Evolutionary conservation across 2,113 vertebrate genomes (phyloP).

Genomic region (Lagopus muta): DNA sequence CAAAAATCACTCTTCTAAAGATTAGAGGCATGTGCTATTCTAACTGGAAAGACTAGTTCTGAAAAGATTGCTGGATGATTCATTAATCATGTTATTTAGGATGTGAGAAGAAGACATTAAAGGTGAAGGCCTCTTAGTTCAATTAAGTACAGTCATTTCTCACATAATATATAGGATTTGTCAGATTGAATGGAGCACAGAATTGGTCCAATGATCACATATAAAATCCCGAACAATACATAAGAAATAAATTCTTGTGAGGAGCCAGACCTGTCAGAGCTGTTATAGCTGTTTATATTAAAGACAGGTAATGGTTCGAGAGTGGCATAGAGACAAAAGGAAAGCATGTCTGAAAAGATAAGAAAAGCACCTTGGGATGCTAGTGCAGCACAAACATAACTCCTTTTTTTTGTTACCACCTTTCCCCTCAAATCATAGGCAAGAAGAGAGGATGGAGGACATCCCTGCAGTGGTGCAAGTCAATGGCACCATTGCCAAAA

Average conservation of each 20-base stretch:
- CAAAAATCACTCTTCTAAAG: neutral
- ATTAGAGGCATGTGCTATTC: neutral
- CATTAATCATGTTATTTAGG: constrained; percentile 20
- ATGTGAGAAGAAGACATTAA: constrained; percentile 26
- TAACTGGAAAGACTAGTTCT: constrained; percentile 14
- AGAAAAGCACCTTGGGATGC: neutral
- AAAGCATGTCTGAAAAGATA: neutral
- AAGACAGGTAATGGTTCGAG: neutral
- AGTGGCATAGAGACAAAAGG: neutral
- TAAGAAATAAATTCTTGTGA: constrained; percentile 4
- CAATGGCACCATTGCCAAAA: neutral
- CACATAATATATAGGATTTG: constrained; percentile 1
- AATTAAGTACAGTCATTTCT: constrained; percentile 37
- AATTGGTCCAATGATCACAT: neutral
- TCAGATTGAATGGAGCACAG: neutral
- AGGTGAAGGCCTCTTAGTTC: constrained; percentile 53
- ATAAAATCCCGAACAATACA: neutral
- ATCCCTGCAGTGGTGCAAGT: neutral
- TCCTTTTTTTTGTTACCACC: neutral
- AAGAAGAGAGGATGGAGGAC: neutral
- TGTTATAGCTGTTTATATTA: neutral
- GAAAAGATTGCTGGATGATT: constrained; percentile 28
- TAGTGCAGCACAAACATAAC: neutral
- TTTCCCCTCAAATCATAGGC: neutral
- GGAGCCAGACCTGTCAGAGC: neutral